Evolutionary conservation across 2,888 invertebrate species (phyloP).

Genomic region (Gymnosoma rotundatum): DNA sequence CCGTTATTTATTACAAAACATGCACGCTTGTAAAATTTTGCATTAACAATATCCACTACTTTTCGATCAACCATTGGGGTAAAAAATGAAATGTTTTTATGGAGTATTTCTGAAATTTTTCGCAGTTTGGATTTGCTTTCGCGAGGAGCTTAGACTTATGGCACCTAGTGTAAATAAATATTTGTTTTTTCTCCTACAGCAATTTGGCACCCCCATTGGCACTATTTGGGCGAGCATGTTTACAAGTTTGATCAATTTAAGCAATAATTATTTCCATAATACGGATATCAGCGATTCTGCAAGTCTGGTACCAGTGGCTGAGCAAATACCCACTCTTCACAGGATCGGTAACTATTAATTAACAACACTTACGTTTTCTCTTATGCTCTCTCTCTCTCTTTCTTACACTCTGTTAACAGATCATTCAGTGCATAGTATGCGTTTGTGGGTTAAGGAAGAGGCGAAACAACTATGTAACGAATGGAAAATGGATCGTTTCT

Average conservation of each 20-base stretch:
- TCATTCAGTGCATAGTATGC: slow-evolving; percentile 90
- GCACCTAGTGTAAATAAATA: too few species aligned
- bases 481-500: slow-evolving; percentile 90
- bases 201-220: slow-evolving; percentile 78
- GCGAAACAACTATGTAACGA: slow-evolving; percentile 87
- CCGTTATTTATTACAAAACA: too few species aligned
- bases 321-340: slow-evolving; percentile 88
- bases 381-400: not conserved
- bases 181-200: slow-evolving; percentile 68
- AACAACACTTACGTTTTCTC: not conserved
- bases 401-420: slow-evolving; percentile 82
- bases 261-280: slow-evolving; percentile 86
- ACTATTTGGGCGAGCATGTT: slow-evolving; percentile 83
- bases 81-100: too few species aligned
- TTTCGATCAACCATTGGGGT: too few species aligned
- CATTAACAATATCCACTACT: too few species aligned
- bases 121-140: too few species aligned
- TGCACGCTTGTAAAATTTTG: too few species aligned
- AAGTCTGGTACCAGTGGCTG: slow-evolving; percentile 90
- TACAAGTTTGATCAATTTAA: slow-evolving; percentile 87
- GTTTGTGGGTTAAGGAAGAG: slow-evolving; percentile 89
- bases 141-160: too few species aligned
- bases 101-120: too few species aligned
- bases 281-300: slow-evolving; percentile 87
- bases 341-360: slow-evolving; percentile 76